Conservation (phyloP, 1,140 invertebrate species). For the Papilio polytes region DNA sequence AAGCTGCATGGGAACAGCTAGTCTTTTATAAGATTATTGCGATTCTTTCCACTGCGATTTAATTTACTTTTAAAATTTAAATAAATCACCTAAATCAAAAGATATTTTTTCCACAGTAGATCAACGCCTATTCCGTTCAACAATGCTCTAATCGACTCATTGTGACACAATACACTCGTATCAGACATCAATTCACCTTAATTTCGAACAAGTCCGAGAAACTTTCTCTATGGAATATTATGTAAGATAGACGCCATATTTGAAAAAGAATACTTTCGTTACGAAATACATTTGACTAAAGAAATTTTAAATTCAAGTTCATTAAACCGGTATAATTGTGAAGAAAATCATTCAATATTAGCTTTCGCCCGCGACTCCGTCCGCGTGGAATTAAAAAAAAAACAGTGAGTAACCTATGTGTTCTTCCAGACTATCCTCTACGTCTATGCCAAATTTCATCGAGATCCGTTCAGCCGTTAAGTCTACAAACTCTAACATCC, state of each 20-base stretch:
- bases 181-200: slow-evolving; percentile 35
- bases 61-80: no score
- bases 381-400: no score
- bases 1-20: no score
- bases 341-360: not conserved
- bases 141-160: slow-evolving; percentile 23
- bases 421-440: no score
- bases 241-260: slow-evolving; percentile 31
- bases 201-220: slow-evolving; percentile 26
- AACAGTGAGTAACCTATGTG: no score
- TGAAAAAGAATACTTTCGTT: slow-evolving; percentile 26
- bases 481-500: no score
- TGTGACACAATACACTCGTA: slow-evolving; percentile 35
- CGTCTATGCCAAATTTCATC: no score
- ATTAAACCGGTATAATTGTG: not conserved
- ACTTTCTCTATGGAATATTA: slow-evolving; percentile 33
- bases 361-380: no score
- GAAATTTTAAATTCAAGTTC: slow-evolving; percentile 36
- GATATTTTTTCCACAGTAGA: not conserved
- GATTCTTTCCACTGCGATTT: no score
- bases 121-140: not conserved
- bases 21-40: no score
- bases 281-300: not conserved
- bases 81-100: not conserved
- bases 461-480: no score